Evolutionary conservation across 2,888 invertebrate genomes (phyloP), one percentile per base, ranked within the genome.

Genomic region (Branchipolynoe longqiensis): DNA sequence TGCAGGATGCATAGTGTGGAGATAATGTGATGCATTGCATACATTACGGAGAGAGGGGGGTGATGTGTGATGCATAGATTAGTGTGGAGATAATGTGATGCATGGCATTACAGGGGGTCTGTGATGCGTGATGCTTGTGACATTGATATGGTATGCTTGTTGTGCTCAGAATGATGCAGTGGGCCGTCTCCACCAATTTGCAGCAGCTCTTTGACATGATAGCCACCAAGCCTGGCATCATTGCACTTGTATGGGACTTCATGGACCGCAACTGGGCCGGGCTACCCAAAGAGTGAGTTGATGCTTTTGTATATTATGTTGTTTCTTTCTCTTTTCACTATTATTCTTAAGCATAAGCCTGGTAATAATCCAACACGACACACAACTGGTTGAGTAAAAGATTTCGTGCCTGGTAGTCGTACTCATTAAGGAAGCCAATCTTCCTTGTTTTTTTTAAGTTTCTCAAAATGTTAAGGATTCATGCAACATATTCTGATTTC

Each of bases 131-230:
- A n/a, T 8, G n/a, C 6, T 62, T 28, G 8, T n/a, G 25, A n/a
- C n/a, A 62, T 62, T 62, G 12, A 48, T 12, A 48, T 48, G 18
- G 18, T 12, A 48, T 48, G 18, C 8, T 48, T 62, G 14, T 62
- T 69, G 0, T n/a, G 41, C 4, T n/a, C 78, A 78, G 78, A 31
- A 78, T 78, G 78, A 12, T 78, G 48, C 48, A 78, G 28, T 78
- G 78, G 78, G 78, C 48, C 22, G 1, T 78, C 3, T 3, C 25
- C 14, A 12, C 28, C 48, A 78, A 78, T 28, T 12, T 41, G 12
- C 48, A 41, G 12, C 28, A 14, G 1, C 22, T 78, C 12, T 28
- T 78, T 41, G 78, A 48, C 8, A 8, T 48, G 48, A 33, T 78
- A 18, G 78, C 78, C 6, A 4, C 41, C 25, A 25, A 28, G 25